phyloP scores from a whole-genome alignment of 2,888 invertebrate genomes.

The Rhagonycha fulva region DNA sequence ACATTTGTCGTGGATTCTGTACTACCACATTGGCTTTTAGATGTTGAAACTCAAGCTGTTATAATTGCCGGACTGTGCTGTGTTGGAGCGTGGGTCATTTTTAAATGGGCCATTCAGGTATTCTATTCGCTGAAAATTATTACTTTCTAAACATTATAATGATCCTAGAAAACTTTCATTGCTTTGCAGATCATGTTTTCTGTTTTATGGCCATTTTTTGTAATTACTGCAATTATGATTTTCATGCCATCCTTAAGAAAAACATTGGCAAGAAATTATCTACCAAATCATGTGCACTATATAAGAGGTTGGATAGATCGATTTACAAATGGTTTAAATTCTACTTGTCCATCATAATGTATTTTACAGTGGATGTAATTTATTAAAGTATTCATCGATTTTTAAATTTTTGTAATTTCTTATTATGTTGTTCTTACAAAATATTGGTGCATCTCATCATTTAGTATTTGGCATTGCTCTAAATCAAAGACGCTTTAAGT shows the following conservation, averaged over 20 bases:
- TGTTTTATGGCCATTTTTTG: slow-evolving; percentile 37
- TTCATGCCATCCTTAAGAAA: slow-evolving; percentile 33
- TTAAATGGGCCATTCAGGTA: slow-evolving; percentile 37
- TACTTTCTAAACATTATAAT: background rate
- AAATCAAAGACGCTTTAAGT: background rate
- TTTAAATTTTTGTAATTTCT: background rate
- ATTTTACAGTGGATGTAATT: background rate
- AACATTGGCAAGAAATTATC: slow-evolving; percentile 25
- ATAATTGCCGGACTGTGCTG: slow-evolving; percentile 35
- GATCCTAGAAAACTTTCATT: background rate
- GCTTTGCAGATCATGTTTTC: slow-evolving; percentile 35
- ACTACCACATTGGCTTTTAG: slow-evolving; percentile 25
- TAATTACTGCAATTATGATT: slow-evolving; percentile 22
- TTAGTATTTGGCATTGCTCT: too few species aligned
- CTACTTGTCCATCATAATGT: background rate
- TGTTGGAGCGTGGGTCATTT: slow-evolving; percentile 38
- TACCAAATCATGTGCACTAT: slow-evolving; percentile 32
- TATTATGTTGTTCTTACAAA: background rate
- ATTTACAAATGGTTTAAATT: slow-evolving; percentile 1
- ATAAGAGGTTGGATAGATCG: slow-evolving; percentile 15
- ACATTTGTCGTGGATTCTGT: background rate
- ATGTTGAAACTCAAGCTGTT: slow-evolving; percentile 35
- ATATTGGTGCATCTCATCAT: background rate
- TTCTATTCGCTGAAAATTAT: background rate
- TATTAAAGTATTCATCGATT: background rate